A percentile compares a stretch with the other conserved stretches of the same genome.
phyloP scores from a whole-genome alignment of 2,888 invertebrate species.

The Lasioglossum lativentre region DNA sequence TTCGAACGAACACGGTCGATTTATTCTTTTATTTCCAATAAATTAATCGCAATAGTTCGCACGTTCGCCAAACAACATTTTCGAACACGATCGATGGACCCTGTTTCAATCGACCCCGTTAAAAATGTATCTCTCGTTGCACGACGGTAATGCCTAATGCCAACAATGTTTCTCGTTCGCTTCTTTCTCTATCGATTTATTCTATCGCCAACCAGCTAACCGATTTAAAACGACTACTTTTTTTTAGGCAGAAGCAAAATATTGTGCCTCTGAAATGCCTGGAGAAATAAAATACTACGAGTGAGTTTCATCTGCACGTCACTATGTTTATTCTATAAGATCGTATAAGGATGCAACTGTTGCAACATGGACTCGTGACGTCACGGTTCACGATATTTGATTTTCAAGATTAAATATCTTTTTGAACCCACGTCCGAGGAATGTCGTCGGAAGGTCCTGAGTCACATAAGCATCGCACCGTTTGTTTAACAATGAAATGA shows the following conservation, averaged over 20 bases:
- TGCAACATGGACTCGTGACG: neutral
- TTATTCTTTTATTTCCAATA: neutral
- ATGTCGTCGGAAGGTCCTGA: neutral
- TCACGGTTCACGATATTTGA: neutral
- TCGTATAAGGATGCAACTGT: neutral
- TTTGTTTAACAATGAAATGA: neutral
- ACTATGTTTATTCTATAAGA: slow-evolving; percentile 30
- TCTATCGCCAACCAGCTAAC: neutral
- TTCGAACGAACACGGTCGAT: neutral
- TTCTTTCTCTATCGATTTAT: neutral
- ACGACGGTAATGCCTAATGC: neutral
- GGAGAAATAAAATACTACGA: slow-evolving; percentile 84
- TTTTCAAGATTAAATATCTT: neutral
- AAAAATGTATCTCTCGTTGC: neutral
- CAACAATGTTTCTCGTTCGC: neutral
- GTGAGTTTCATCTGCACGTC: slow-evolving; percentile 76
- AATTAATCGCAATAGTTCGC: neutral
- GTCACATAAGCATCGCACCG: neutral
- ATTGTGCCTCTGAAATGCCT: slow-evolving; percentile 84
- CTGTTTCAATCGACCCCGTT: neutral
- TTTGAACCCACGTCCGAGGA: neutral
- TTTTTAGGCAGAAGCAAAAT: slow-evolving; percentile 84
- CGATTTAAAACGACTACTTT: slow-evolving; percentile 20
- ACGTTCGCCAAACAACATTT: neutral
- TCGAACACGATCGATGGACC: slow-evolving; percentile 5